Conservation (phyloP, 37 sponge, comb jelly and placozoan species). For the Bolinopsis microptera region DNA sequence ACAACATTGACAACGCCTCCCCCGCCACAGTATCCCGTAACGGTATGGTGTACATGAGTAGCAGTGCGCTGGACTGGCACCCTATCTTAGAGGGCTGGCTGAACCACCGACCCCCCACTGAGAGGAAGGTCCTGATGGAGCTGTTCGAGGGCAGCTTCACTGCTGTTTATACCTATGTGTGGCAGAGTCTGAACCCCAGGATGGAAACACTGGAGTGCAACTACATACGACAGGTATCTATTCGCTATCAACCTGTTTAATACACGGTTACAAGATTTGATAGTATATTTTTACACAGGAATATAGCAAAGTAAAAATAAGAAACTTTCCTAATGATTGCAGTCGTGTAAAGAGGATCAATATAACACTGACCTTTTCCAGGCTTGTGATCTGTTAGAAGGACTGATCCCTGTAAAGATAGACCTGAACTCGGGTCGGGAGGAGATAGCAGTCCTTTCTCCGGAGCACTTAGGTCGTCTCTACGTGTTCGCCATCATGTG, state of each 20-base stretch:
- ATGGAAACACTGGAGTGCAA: constrained; percentile 94
- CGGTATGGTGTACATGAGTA: constrained; percentile 71
- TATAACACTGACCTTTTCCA: no score
- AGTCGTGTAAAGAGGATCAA: not conserved
- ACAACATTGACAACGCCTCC: constrained; percentile 71
- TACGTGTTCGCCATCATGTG: constrained; percentile 97
- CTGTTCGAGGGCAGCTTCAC: constrained; percentile 85
- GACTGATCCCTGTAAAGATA: constrained; percentile 74
- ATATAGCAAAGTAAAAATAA: no score
- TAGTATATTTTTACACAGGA: not conserved
- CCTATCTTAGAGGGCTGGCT: constrained; percentile 83
- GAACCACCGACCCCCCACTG: constrained; percentile 69
- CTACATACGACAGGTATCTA: constrained; percentile 87
- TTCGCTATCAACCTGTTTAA: no score
- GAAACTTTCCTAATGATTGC: no score
- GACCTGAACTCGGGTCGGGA: constrained; percentile 67
- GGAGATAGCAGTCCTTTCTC: constrained; percentile 39
- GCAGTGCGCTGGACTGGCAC: constrained; percentile 68
- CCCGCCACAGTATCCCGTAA: constrained; percentile 70
- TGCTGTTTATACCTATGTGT: constrained; percentile 72
- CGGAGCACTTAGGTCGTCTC: constrained; percentile 79
- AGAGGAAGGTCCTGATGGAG: constrained; percentile 70
- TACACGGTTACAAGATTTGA: not conserved
- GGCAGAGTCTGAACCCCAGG: constrained; percentile 77
- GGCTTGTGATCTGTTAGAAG: constrained; percentile 84